Conservation (phyloP, 2,888 invertebrate genomes). For the Trisateles emortualis region DNA sequence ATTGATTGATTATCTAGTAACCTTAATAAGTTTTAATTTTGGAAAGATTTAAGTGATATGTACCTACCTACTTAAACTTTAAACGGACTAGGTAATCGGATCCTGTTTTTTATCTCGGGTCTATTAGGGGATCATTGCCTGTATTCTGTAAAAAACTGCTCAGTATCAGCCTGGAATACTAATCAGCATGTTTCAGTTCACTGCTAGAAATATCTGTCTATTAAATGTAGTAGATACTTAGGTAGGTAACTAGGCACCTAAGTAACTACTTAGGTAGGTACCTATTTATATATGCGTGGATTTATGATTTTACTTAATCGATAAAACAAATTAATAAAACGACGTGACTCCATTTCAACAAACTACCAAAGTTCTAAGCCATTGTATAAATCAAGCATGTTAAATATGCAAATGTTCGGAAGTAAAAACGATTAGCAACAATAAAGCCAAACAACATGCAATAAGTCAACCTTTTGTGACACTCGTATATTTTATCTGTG, state of each 20-base stretch:
- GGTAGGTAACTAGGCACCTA: too few relatives aligned
- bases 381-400: slow-evolving; percentile 35
- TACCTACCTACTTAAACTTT: too few relatives aligned
- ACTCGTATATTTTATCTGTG: slow-evolving; percentile 1
- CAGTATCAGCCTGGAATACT: too few relatives aligned
- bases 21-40: slow-evolving; percentile 1
- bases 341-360: slow-evolving; percentile 15
- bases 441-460: slow-evolving; percentile 29
- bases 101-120: too few relatives aligned
- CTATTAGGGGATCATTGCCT: too few relatives aligned
- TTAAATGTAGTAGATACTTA: too few relatives aligned
- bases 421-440: slow-evolving; percentile 35
- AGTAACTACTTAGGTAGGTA: too few relatives aligned
- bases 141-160: too few relatives aligned
- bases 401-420: slow-evolving; percentile 38
- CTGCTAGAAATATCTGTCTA: too few relatives aligned
- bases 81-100: too few relatives aligned
- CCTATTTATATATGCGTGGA: background rate
- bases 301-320: background rate
- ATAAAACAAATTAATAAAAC: slow-evolving; percentile 3
- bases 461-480: slow-evolving; percentile 22
- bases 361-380: slow-evolving; percentile 20
- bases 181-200: too few relatives aligned
- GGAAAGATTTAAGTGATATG: slow-evolving; percentile 4
- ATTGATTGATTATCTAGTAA: slow-evolving; percentile 25